These are phyloP conservation scores for Cathartes aura DNA, from an alignment of 2,113 vertebrate genomes.

Conservation along the genomic window DNA sequence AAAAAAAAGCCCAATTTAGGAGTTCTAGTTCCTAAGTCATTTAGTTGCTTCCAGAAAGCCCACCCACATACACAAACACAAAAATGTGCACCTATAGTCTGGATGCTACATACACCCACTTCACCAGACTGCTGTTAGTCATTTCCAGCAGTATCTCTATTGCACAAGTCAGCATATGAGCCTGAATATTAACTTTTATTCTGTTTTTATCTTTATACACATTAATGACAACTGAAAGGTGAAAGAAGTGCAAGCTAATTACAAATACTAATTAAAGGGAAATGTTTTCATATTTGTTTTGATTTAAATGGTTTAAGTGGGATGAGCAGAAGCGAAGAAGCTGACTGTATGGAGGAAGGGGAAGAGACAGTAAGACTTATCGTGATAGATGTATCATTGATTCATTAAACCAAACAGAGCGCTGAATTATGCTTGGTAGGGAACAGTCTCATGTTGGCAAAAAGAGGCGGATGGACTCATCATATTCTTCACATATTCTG, in stretches of 20 bases:
- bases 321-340: background rate
- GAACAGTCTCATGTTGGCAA: background rate
- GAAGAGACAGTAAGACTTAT: background rate
- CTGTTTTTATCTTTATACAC: background rate
- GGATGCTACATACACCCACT: background rate
- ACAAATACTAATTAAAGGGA: constrained; percentile 5
- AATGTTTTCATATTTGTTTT: constrained; percentile 31
- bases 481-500: background rate
- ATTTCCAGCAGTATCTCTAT: background rate
- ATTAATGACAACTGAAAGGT: background rate
- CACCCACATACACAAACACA: background rate
- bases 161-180: background rate
- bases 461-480: background rate
- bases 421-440: background rate
- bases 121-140: constrained; percentile 8
- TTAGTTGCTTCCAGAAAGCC: background rate
- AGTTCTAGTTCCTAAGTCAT: background rate
- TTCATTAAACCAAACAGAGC: background rate
- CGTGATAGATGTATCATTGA: background rate
- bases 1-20: background rate
- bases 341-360: background rate
- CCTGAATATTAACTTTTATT: background rate
- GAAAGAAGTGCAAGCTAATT: constrained; percentile 4
- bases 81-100: background rate
- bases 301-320: background rate